Evolutionary conservation across 2,888 invertebrate species (phyloP), one percentile per base, ranked within the genome.

Genomic region (Microctonus brassicae): DNA sequence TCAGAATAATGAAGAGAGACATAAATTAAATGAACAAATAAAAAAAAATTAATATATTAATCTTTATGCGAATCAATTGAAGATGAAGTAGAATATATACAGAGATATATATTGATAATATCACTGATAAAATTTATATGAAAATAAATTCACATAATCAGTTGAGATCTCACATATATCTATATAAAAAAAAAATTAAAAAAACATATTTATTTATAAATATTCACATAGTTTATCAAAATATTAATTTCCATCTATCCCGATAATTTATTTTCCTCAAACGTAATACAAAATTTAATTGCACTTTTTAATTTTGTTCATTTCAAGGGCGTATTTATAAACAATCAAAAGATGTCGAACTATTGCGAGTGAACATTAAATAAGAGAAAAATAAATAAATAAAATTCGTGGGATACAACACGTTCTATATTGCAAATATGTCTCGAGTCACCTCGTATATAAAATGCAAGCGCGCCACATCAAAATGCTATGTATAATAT

Each of bases 401-500:
- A 55, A 47, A 29, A 65, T 58, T 42, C 11, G 52, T 62, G 64
- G 58, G 61, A 58, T 17, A 47, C 52, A 17, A 47, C 52, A 60
- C 55, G 67, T n/a, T n/a, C 71, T 76, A 83, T 84, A 83, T 84
- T 83, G 81, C 78, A 60, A 70, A 69, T 74, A 77, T 77, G 77
- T 81, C 77, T 77, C 77, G 79, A 79, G 81, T 47, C 82, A 82
- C 81, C 80, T 82, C 76, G 63, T 22, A n/a, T n/a, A n/a, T n/a
- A 61, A 26, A 61, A 65, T 63, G 76, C 73, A 70, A 78, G 72
- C 47, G 47, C 47, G 47, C 9, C 47, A 17, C 47, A 80, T 79
- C 83, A 73, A 85, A 81, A 84, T 85, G 83, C 84, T 84, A n/a
- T n/a, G n/a, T n/a, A n/a, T n/a, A n/a, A 47, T 20, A 47, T 17